phyloP scores from a whole-genome alignment of 2,888 invertebrate species.

The Phyto melanocephala region DNA sequence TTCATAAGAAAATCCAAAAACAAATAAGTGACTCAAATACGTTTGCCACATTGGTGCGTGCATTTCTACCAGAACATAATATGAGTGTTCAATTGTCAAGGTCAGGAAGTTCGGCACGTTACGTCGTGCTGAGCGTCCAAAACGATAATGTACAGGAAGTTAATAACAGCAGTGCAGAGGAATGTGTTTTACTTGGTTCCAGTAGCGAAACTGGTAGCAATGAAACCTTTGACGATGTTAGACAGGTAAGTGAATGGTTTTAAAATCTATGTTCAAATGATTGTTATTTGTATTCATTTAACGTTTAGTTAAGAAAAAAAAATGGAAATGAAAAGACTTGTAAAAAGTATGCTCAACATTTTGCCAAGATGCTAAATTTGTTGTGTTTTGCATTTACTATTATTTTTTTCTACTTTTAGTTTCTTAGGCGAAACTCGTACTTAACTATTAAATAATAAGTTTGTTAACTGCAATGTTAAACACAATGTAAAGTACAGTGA shows the following conservation, averaged over 20 bases:
- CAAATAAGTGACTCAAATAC: slow-evolving; percentile 1
- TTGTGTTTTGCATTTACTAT: background rate
- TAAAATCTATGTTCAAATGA: background rate
- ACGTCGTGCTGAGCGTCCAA: no score
- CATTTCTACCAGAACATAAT: slow-evolving; percentile 8
- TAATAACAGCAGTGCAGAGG: no score
- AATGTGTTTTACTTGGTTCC: no score
- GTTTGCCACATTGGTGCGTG: slow-evolving; percentile 9
- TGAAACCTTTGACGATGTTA: slow-evolving; percentile 56
- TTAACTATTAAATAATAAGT: slow-evolving; percentile 42
- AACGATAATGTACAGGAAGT: no score
- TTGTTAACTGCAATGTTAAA: no score
- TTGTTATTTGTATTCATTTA: background rate
- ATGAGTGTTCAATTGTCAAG: slow-evolving; percentile 16
- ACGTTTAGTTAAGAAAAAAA: background rate
- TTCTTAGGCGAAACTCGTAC: slow-evolving; percentile 21
- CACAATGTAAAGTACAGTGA: no score
- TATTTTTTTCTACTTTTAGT: no score
- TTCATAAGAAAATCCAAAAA: background rate
- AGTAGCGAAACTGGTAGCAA: no score
- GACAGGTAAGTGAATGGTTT: slow-evolving; percentile 59
- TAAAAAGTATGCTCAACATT: background rate
- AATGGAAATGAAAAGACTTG: background rate
- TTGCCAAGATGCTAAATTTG: background rate
- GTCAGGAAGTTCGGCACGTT: no score